phyloP scores from a whole-genome alignment of 1,140 invertebrate genomes.

The Littorina saxatilis region DNA sequence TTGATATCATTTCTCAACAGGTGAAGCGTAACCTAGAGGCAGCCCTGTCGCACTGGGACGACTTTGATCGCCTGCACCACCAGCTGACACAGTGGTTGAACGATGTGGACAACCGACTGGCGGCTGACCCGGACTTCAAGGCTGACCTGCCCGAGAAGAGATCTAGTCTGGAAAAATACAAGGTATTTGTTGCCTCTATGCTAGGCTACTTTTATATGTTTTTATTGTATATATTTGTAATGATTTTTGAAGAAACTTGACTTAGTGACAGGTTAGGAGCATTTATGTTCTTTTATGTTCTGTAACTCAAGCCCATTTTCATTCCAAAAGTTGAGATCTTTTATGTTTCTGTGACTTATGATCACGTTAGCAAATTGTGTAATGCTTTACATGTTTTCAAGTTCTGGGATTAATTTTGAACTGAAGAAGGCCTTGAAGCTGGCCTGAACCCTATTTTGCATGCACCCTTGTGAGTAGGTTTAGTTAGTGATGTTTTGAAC shows the following conservation, averaged over 20 bases:
- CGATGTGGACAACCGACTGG: constrained; percentile 88
- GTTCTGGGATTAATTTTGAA: too few species aligned
- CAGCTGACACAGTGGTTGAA: constrained; percentile 92
- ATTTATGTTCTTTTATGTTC: too few species aligned
- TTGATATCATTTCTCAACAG: constrained; percentile 18
- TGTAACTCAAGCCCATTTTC: too few species aligned
- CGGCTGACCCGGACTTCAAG: constrained; percentile 76
- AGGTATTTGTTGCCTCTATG: constrained; percentile 75
- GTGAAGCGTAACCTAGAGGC: constrained; percentile 69
- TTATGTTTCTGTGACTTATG: too few species aligned
- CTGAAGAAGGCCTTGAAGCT: too few species aligned
- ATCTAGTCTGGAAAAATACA: constrained; percentile 92
- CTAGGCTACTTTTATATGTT: not conserved
- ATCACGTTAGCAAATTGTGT: too few species aligned
- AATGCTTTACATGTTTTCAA: too few species aligned
- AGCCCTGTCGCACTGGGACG: constrained; percentile 74
- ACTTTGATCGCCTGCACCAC: constrained; percentile 82
- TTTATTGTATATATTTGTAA: not conserved
- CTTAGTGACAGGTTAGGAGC: not conserved
- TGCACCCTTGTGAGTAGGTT: too few species aligned
- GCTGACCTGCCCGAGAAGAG: constrained; percentile 94
- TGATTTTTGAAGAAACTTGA: not conserved
- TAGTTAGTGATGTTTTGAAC: too few species aligned
- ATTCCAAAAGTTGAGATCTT: too few species aligned
- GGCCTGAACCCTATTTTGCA: too few species aligned